phyloP scores from a whole-genome alignment of 2,797 vertebrate species.

The Chaenodraco wilsoni region DNA sequence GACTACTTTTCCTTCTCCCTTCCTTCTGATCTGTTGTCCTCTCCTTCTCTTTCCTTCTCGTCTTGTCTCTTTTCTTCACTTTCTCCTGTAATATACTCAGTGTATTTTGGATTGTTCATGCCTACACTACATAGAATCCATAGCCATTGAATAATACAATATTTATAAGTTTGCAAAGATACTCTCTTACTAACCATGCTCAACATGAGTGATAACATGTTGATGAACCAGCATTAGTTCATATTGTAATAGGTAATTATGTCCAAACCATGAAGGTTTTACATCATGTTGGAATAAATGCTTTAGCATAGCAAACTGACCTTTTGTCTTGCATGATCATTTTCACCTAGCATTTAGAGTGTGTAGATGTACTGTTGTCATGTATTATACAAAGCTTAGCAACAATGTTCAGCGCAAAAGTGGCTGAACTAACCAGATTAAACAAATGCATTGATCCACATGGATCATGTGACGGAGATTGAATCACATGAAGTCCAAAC shows the following conservation, averaged over 20 bases:
- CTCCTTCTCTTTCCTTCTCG: background rate
- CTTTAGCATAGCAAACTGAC: background rate
- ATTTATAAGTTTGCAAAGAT: too few species aligned
- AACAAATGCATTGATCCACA: background rate
- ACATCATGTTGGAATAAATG: conserved; percentile 10
- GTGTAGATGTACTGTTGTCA: background rate
- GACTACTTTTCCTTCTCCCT: conserved; percentile 8
- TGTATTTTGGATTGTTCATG: background rate
- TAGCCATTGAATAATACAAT: background rate
- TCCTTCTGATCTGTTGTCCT: conserved; percentile 12
- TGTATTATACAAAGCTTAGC: background rate
- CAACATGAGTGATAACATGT: conserved; percentile 3
- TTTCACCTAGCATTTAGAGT: conserved; percentile 14
- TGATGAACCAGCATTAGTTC: conserved; percentile 24
- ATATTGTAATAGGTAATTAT: conserved; percentile 7
- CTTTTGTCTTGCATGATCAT: background rate
- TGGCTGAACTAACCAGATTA: background rate
- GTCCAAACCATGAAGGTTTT: conserved; percentile 3
- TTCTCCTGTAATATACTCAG: background rate
- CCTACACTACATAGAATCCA: background rate
- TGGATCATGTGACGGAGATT: background rate
- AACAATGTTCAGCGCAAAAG: background rate
- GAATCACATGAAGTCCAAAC: background rate
- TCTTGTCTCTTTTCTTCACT: conserved; percentile 9
- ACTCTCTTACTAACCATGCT: background rate